Conservation (phyloP, 1,140 invertebrate genomes). For the Zaprionus taronus region DNA sequence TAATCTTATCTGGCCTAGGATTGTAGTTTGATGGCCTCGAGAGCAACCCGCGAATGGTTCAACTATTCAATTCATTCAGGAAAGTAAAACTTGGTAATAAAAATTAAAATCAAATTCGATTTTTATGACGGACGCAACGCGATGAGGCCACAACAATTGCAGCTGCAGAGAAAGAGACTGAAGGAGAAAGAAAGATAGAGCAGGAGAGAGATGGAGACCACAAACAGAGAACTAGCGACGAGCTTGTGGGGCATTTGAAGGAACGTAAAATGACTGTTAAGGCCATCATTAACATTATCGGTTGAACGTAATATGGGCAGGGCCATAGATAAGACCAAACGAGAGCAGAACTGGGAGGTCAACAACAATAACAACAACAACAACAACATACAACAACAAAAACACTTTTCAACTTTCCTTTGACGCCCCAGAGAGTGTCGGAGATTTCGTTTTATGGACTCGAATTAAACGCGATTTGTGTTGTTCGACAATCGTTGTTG, state of each 20-base stretch:
- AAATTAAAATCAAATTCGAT: conserved; percentile 73
- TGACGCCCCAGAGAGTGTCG: conserved; percentile 43
- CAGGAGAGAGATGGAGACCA: background rate
- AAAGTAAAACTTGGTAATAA: conserved; percentile 78
- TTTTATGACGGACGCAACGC: conserved; percentile 51
- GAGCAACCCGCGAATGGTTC: background rate
- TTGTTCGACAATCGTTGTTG: conserved; percentile 35
- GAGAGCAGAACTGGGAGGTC: conserved; percentile 16
- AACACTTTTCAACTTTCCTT: conserved; percentile 63
- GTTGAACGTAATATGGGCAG: conserved; percentile 44
- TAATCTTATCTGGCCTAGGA: conserved; percentile 49
- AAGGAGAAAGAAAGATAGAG: background rate
- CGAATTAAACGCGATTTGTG: conserved; percentile 71
- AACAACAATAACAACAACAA: conserved; percentile 1
- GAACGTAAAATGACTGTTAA: conserved; percentile 66
- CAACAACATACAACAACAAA: background rate
- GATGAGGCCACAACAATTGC: conserved; percentile 56
- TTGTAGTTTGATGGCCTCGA: conserved; percentile 44
- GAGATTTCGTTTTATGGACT: conserved; percentile 57
- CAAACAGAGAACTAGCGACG: conserved; percentile 31
- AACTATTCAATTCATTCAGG: conserved; percentile 39
- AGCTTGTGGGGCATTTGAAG: conserved; percentile 48
- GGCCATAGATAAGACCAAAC: conserved; percentile 26
- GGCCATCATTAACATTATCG: conserved; percentile 78
- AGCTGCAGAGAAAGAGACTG: conserved; percentile 19